Percentiles rank a stretch among this genome's conserved stretches.
phyloP scores from a whole-genome alignment of 2,888 invertebrate genomes.

The Drosophila subquinaria region DNA sequence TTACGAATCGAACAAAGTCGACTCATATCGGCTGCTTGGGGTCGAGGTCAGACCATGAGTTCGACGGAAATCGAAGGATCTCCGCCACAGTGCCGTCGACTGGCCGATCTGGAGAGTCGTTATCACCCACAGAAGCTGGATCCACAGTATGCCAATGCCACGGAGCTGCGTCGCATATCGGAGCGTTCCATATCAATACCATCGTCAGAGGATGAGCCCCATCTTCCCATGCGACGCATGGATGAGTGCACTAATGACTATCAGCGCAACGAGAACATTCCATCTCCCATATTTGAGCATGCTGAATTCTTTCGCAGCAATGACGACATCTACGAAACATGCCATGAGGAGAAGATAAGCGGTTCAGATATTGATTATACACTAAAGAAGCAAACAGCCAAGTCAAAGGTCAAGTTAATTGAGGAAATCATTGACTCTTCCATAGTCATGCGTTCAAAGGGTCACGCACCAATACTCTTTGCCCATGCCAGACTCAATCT shows the following conservation, averaged over 20 bases:
- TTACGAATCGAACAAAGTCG: constrained; percentile 90
- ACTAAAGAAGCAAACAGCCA: constrained; percentile 80
- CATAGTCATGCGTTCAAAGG: constrained; percentile 89
- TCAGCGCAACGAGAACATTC: constrained; percentile 88
- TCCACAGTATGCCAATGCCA: constrained; percentile 88
- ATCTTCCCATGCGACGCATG: constrained; percentile 87
- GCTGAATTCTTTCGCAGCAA: constrained; percentile 88
- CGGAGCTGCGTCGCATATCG: constrained; percentile 90
- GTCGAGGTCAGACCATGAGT: constrained; percentile 90
- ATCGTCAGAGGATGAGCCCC: constrained; percentile 91
- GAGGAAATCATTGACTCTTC: constrained; percentile 90
- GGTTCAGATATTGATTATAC: constrained; percentile 87
- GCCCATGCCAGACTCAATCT: constrained; percentile 92
- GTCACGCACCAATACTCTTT: constrained; percentile 92
- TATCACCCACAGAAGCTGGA: constrained; percentile 89
- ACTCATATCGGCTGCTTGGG: constrained; percentile 89
- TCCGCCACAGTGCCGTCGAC: constrained; percentile 90
- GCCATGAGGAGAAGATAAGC: constrained; percentile 86
- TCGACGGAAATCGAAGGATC: constrained; percentile 92
- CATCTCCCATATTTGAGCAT: constrained; percentile 88
- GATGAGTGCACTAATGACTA: constrained; percentile 88
- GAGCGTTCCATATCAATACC: constrained; percentile 91
- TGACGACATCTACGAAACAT: constrained; percentile 86
- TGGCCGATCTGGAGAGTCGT: constrained; percentile 89
- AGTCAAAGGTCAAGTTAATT: constrained; percentile 87